Evolutionary conservation across 2,113 vertebrate genomes (phyloP).

Genomic region (Cinclus cinclus): DNA sequence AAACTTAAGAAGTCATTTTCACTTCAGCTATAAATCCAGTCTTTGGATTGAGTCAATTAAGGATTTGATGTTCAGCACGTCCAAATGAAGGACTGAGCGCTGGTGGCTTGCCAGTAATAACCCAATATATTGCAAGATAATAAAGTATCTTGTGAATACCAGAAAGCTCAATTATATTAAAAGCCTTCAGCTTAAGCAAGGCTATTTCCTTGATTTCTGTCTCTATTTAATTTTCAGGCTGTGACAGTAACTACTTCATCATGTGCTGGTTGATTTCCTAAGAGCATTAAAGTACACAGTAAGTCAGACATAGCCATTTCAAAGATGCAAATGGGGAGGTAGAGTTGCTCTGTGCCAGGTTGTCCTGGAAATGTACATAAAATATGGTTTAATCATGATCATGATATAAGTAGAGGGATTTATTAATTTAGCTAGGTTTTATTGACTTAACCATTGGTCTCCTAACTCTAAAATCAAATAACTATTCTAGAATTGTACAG

Average conservation of each 20-base stretch:
- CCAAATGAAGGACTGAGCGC: not conserved
- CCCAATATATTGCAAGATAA: not conserved
- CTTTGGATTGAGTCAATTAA: not conserved
- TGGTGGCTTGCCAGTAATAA: not conserved
- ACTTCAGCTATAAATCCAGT: not conserved
- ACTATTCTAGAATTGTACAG: not conserved
- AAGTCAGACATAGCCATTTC: not conserved
- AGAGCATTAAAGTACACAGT: not conserved
- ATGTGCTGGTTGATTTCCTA: not conserved
- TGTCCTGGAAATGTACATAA: not conserved
- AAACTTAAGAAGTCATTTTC: constrained; percentile 15
- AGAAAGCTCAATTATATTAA: not conserved
- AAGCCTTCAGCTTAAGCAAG: not conserved
- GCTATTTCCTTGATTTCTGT: not conserved
- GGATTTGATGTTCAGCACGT: not conserved
- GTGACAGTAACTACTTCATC: not conserved
- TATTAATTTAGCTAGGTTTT: not conserved
- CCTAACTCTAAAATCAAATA: not conserved
- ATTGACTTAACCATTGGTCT: not conserved
- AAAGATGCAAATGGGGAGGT: not conserved
- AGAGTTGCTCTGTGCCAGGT: not conserved
- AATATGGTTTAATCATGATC: not conserved
- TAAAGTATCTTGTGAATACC: not conserved
- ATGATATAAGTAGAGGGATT: not conserved
- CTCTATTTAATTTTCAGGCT: not conserved